Base-by-base conservation (phyloP, 2,888 invertebrate genomes). In the Synanthedon andrenaeformis region DNA sequence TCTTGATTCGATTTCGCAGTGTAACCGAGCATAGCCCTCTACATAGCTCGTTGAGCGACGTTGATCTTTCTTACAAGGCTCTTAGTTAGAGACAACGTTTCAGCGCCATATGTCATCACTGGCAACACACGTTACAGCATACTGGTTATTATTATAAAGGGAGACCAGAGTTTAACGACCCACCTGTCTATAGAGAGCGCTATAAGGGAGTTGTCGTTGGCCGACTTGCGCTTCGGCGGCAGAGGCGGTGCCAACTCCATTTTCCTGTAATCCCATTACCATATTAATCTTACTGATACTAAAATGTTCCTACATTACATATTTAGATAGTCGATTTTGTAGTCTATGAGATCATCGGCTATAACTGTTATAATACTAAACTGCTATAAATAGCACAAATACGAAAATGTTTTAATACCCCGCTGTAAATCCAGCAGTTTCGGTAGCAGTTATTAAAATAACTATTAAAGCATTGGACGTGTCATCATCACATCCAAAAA, bases 211-310 rank as follows among this genome's bases (percentile, higher is more conserved):
- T 79, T 86, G 66, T 88, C 88, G 66, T 82, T 85, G 17, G 87
- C 79, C 4, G 86, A 85, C 69, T 90, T 88, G 79, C 92, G 91
- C 85, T 94, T 94, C 55, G 94, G 94, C 59, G 94, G 94, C 67
- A 94, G 76, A 42, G 94, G 94, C 54, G 94, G 94, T 61, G 94
- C 94, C 72, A 92, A 91, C 67, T 89, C 89, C 65, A 89, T 83
- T 78, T 89, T 89, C 77, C 89, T 89, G 79, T 76, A 89, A 82
- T 67, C 72, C n/a, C 45, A 45, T 13, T 35, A 45, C 45, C 59
- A 70, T 55, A 55, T 52, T 11, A 49, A 42, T 55, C 28, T 51
- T 35, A 52, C 49, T 56, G 17, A 45, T 12, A 45, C 8, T 11
- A 45, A 6, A 45, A n/a, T 3, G 1, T 45, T 3, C 14, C 45